These are phyloP conservation scores for Atherix ibis DNA, from an alignment of 2,888 invertebrate species.

Conservation along the genomic window DNA sequence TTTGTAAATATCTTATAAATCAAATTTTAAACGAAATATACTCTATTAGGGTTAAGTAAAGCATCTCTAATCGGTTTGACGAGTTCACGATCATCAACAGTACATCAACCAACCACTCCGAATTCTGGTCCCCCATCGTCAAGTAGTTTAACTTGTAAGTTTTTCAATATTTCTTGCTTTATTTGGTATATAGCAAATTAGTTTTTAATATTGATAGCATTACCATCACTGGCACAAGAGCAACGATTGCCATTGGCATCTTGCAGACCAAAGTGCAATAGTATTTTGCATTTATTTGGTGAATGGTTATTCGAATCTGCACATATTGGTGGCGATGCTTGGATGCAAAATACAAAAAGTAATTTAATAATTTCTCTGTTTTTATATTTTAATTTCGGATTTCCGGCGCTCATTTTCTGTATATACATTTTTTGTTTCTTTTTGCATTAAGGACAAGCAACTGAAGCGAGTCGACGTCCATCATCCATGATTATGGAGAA, in stretches of 20 bases:
- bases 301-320: constrained; percentile 95
- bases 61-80: constrained; percentile 65
- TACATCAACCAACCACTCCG: constrained; percentile 48
- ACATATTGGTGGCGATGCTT: constrained; percentile 63
- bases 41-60: constrained; percentile 69
- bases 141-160: constrained; percentile 48
- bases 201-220: constrained; percentile 35
- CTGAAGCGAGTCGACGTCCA: constrained; percentile 42
- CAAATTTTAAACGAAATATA: too few relatives aligned
- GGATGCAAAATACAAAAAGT: constrained; percentile 41
- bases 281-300: constrained; percentile 87
- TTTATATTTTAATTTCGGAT: constrained; percentile 1
- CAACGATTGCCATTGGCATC: constrained; percentile 53
- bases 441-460: constrained; percentile 25
- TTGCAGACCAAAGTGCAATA: constrained; percentile 80
- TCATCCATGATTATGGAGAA: constrained; percentile 50
- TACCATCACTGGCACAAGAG: constrained; percentile 42
- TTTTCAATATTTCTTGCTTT: constrained; percentile 4
- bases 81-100: constrained; percentile 52
- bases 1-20: too few relatives aligned
- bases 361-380: constrained; percentile 14
- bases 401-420: constrained; percentile 1
- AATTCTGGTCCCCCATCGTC: constrained; percentile 55
- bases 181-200: constrained; percentile 1
- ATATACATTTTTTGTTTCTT: constrained; percentile 1